phyloP scores from a whole-genome alignment of 2,888 invertebrate genomes.

The Drosophila kambysellisi region DNA sequence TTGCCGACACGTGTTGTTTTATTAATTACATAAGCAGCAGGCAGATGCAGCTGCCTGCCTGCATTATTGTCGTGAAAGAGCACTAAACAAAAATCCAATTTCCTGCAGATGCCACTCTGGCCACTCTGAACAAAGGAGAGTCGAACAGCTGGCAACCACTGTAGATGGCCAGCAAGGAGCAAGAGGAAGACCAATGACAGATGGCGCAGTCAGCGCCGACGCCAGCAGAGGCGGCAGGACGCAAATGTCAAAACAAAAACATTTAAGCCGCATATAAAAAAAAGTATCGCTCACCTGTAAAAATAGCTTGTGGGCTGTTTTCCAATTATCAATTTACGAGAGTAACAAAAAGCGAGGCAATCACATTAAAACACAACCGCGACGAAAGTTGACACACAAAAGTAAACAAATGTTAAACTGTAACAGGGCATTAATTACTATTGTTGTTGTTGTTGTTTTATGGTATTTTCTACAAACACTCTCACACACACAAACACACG shows the following conservation, averaged over 20 bases:
- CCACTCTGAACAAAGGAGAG: constrained; percentile 48
- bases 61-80: constrained; percentile 43
- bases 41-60: constrained; percentile 66
- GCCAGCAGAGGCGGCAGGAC: constrained; percentile 57
- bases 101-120: constrained; percentile 69
- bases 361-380: constrained; percentile 52
- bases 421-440: constrained; percentile 58
- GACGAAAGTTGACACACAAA: constrained; percentile 74
- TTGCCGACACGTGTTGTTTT: constrained; percentile 74
- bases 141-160: constrained; percentile 71
- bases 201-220: constrained; percentile 57
- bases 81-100: constrained; percentile 55
- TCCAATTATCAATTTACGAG: constrained; percentile 40
- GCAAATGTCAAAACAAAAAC: constrained; percentile 58
- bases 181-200: constrained; percentile 63
- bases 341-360: constrained; percentile 30
- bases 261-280: constrained; percentile 24
- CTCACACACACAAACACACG: constrained; percentile 29
- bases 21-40: constrained; percentile 73
- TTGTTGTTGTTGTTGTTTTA: constrained; percentile 65
- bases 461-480: constrained; percentile 66
- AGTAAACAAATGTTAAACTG: constrained; percentile 75
- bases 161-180: constrained; percentile 6
- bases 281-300: constrained; percentile 45
- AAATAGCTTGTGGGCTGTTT: constrained; percentile 28